phyloP scores from a whole-genome alignment of 2,113 vertebrate genomes.

The Rostratula benghalensis region DNA sequence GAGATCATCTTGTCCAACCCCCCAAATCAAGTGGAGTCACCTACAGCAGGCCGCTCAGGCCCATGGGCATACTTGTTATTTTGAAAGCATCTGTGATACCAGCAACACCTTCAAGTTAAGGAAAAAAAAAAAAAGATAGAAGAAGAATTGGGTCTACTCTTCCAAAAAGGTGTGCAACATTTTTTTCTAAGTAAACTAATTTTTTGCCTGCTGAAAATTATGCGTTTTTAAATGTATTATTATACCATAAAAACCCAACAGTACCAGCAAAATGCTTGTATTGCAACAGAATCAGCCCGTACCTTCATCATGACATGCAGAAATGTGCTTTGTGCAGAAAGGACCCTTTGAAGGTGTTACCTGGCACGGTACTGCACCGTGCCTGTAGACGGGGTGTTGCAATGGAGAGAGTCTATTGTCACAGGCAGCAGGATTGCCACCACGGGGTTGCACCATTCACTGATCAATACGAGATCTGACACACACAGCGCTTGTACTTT shows the following conservation, averaged over 20 bases:
- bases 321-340: background rate
- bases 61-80: background rate
- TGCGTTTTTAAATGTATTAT: background rate
- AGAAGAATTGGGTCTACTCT: background rate
- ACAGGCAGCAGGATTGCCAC: background rate
- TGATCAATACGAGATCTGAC: background rate
- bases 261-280: background rate
- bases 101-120: background rate
- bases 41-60: background rate
- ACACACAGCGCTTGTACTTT: background rate
- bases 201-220: background rate
- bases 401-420: background rate
- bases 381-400: background rate
- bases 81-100: background rate
- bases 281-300: background rate
- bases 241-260: background rate
- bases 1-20: background rate
- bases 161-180: background rate
- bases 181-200: background rate
- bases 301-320: background rate
- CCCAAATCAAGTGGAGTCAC: background rate
- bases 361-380: background rate
- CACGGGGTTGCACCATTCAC: background rate
- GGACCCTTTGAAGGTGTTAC: background rate
- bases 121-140: background rate